Evolutionary conservation across 2,888 invertebrate genomes (phyloP).

Genomic region (Megamerina dolium): DNA sequence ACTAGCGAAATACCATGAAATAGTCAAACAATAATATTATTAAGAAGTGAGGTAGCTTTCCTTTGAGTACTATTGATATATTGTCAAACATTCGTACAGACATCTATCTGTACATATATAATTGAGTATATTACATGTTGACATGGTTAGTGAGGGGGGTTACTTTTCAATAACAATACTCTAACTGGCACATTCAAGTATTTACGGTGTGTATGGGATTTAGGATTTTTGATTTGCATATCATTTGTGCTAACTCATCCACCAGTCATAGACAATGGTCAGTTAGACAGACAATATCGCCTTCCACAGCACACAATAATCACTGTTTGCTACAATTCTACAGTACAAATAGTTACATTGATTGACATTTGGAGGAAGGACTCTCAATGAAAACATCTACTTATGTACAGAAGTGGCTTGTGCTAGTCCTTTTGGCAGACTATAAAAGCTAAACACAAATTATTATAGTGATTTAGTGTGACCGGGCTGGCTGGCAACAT

Average conservation of each 20-base stretch:
- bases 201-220: no score
- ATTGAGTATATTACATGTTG: no score
- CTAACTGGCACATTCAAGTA: no score
- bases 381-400: neutral
- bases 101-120: no score
- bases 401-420: neutral
- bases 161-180: no score
- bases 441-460: neutral
- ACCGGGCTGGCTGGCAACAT: no score
- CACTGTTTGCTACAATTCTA: neutral
- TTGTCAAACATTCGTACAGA: no score
- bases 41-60: slow-evolving; percentile 2
- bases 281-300: neutral
- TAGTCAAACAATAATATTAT: slow-evolving; percentile 23
- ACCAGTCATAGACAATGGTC: slow-evolving; percentile 5
- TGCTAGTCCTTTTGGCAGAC: neutral
- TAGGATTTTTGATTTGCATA: slow-evolving; percentile 41
- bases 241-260: slow-evolving; percentile 35
- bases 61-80: no score
- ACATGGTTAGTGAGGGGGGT: no score
- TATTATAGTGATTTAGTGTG: neutral
- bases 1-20: slow-evolving; percentile 30
- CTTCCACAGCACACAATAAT: neutral
- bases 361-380: slow-evolving; percentile 2
- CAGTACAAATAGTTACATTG: slow-evolving; percentile 8